Conservation (phyloP, 2,888 invertebrate species). For the Caenorhabditis wallacei region DNA sequence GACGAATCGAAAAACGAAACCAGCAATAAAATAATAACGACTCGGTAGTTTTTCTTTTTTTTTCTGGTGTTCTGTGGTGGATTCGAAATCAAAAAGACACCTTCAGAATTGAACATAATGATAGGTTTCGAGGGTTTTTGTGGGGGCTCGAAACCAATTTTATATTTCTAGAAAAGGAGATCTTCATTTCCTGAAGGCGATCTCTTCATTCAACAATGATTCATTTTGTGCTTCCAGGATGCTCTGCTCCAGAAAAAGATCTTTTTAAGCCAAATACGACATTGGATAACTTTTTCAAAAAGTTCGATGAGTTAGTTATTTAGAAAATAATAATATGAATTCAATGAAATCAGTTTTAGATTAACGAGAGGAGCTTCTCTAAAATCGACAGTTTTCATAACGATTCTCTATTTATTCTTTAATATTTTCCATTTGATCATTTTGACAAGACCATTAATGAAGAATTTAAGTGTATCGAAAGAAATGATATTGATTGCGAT, state of each 20-base stretch:
- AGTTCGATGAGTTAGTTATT: conserved; percentile 38
- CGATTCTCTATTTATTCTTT: conserved; percentile 14
- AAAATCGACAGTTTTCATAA: conserved; percentile 6
- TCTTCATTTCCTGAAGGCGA: neutral
- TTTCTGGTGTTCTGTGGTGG: too few species aligned
- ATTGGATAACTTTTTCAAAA: conserved; percentile 25
- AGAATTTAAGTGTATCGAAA: conserved; percentile 37
- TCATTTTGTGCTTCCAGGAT: conserved; percentile 33
- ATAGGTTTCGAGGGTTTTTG: neutral
- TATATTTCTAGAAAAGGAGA: neutral
- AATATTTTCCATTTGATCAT: conserved; percentile 54
- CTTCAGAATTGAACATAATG: neutral
- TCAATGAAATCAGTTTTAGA: too few species aligned
- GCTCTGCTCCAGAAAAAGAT: conserved; percentile 21
- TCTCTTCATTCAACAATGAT: too few species aligned
- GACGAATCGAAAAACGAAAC: too few species aligned
- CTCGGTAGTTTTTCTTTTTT: too few species aligned
- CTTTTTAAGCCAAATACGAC: conserved; percentile 28
- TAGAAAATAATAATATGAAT: too few species aligned
- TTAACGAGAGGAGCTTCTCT: neutral
- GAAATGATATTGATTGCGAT: conserved; percentile 55
- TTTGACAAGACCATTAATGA: conserved; percentile 38
- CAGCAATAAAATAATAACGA: too few species aligned
- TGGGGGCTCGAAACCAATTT: neutral
- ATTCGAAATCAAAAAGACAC: neutral